Base-by-base conservation (phyloP, 2,797 vertebrate genomes). In the Bradypus variegatus region DNA sequence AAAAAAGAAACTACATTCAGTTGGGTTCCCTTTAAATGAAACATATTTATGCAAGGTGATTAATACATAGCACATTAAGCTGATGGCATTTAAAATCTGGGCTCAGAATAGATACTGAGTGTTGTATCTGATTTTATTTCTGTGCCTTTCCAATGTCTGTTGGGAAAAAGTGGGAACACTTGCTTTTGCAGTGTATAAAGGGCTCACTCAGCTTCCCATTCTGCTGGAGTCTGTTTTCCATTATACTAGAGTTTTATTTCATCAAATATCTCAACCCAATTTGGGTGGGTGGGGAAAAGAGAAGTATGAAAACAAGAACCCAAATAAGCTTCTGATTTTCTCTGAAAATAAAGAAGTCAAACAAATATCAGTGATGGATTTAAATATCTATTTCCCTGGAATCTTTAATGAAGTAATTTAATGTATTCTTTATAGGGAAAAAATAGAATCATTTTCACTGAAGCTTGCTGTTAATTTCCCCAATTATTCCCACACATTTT, bases 261-360 rank as follows among this genome's bases (percentile, higher is more conserved):
- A 41, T 96, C 33, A 73, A 72, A 73, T 45, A 89, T 86, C 58
- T 88, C 93, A 88, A 21, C 75, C 87, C 53, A 48, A 7, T 94
- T 94, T 91, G 75, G 50, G 86, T 95, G 88, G 93, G 89, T 77
- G 72, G 78, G 62, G 31, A 93, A 89, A 92, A 94, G 79, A 38
- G 19, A 75, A 84, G 85, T 88, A 23, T 86, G 77, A 95, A 69
- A 91, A 93, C 6, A 93, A 88, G 94, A 95, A 33, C 69, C 94
- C 90, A 50, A 96, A 95, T 91, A 93, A 89, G 36, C 72, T 50
- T 50, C 45, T 96, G 90, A 92, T 95, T 97, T 50, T 69, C 83
- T 94, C 50, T 72, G 38, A 89, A 96, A 93, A 80, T 14, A 5
- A 78, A 78, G 83, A 96, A 93, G 1, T 11, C 88, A 95, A 81